Conservation (phyloP, 2,888 invertebrate species). For the Macrosoma leucophasiata region DNA sequence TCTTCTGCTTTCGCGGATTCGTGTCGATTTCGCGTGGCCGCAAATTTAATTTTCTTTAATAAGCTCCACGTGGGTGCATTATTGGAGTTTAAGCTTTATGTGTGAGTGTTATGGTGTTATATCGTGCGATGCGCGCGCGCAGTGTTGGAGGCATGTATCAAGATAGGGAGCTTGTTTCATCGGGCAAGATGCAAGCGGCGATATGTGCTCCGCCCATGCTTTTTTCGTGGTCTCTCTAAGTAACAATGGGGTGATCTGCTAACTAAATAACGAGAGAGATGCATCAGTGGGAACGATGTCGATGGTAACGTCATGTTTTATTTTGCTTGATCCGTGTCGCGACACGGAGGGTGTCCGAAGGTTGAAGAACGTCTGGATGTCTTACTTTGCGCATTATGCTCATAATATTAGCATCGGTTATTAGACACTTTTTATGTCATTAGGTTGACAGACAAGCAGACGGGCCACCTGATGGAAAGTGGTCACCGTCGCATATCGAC, state of each 20-base stretch:
- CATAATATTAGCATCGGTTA: no score
- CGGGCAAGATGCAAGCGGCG: conserved; percentile 55
- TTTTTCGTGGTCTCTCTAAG: conserved; percentile 71
- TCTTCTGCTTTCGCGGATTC: conserved; percentile 51
- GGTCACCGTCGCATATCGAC: no score
- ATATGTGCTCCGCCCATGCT: conserved; percentile 70
- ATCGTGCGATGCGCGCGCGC: conserved; percentile 26
- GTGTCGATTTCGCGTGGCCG: conserved; percentile 65
- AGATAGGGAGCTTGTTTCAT: conserved; percentile 66
- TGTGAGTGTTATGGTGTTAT: conserved; percentile 24
- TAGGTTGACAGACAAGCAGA: no score
- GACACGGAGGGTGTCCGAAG: conserved; percentile 13
- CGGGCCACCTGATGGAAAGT: no score
- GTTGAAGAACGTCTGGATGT: no score
- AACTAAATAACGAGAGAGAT: conserved; percentile 70
- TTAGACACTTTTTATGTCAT: no score
- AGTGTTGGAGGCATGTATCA: conserved; percentile 67
- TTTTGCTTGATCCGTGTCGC: conserved; percentile 21
- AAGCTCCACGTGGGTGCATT: conserved; percentile 39
- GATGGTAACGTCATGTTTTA: conserved; percentile 36
- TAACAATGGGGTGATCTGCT: conserved; percentile 74
- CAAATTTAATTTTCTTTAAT: conserved; percentile 75
- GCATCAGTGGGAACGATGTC: conserved; percentile 49
- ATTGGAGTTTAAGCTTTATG: conserved; percentile 34
- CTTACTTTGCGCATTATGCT: no score